Conservation (phyloP, 2,113 vertebrate species). For the Thermophis baileyi region DNA sequence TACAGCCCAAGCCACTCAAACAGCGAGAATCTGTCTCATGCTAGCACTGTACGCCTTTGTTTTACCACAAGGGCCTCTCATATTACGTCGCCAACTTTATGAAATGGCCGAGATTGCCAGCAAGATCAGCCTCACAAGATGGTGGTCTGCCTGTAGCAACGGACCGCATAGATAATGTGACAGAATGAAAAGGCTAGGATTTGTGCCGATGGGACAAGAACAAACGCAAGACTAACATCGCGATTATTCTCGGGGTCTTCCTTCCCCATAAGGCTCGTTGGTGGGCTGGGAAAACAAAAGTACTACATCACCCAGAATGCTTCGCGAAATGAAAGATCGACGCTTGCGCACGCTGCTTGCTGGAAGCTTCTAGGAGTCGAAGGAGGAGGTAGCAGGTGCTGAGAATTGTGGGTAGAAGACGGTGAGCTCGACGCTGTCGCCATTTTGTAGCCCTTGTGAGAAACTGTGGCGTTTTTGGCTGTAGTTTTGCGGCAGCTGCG, state of each 20-base stretch:
- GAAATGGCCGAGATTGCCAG: not conserved
- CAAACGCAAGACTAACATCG: not conserved
- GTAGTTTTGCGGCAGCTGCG: fast-evolving
- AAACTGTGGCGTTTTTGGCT: not conserved
- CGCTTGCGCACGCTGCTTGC: not conserved
- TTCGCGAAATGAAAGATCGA: fast-evolving
- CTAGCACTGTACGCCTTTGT: not conserved
- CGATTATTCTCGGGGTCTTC: not conserved
- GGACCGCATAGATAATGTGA: too few species aligned
- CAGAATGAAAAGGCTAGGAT: not conserved
- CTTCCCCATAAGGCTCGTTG: not conserved
- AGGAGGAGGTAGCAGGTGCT: constrained; percentile 21
- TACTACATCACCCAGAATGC: constrained; percentile 51
- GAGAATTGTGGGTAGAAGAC: constrained; percentile 73
- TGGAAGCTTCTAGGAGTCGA: constrained; percentile 52
- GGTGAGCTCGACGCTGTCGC: constrained; percentile 54
- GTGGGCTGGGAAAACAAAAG: not conserved
- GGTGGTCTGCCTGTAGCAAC: not conserved
- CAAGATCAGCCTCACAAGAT: not conserved
- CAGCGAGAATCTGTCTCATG: not conserved
- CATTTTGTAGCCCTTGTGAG: constrained; percentile 68
- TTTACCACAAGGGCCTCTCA: not conserved
- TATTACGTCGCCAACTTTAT: not conserved
- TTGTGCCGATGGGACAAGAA: not conserved
- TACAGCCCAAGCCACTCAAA: not conserved